A percentile compares a stretch with the other conserved stretches of the same genome.
These are phyloP conservation scores for Homalodisca vitripennis DNA, from an alignment of 1,140 invertebrate genomes.

Conservation along the genomic window DNA sequence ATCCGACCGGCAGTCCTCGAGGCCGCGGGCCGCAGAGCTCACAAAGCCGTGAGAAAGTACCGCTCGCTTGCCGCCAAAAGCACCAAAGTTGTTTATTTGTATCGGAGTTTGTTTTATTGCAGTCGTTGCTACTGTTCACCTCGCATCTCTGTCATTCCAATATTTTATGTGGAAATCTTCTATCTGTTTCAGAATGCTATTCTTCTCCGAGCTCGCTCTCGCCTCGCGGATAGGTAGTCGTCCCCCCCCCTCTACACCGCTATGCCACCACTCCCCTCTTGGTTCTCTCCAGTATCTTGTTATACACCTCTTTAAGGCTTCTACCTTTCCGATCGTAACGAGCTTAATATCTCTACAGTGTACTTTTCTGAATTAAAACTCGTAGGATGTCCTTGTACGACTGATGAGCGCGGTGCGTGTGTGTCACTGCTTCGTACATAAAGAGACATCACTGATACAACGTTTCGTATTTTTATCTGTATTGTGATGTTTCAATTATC, in stretches of 20 bases:
- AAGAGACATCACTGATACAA: too few relatives aligned
- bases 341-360: too few relatives aligned
- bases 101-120: conserved; percentile 20
- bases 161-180: conserved; percentile 27
- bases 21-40: too few relatives aligned
- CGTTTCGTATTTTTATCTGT: too few relatives aligned
- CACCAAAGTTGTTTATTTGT: conserved; percentile 22
- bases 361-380: too few relatives aligned
- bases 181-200: conserved; percentile 22
- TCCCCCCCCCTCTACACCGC: background rate
- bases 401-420: too few relatives aligned
- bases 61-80: conserved; percentile 17
- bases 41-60: conserved; percentile 17
- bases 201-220: conserved; percentile 11
- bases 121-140: conserved; percentile 22
- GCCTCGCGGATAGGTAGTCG: background rate
- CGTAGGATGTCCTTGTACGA: too few relatives aligned
- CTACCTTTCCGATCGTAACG: too few relatives aligned
- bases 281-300: conserved; percentile 5
- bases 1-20: background rate
- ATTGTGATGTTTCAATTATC: too few relatives aligned
- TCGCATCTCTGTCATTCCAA: conserved; percentile 23
- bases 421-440: too few relatives aligned
- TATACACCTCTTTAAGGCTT: background rate
- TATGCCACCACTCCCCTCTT: background rate